phyloP scores from a whole-genome alignment of 1,140 invertebrate species.

The Thaumetopoea pityocampa region DNA sequence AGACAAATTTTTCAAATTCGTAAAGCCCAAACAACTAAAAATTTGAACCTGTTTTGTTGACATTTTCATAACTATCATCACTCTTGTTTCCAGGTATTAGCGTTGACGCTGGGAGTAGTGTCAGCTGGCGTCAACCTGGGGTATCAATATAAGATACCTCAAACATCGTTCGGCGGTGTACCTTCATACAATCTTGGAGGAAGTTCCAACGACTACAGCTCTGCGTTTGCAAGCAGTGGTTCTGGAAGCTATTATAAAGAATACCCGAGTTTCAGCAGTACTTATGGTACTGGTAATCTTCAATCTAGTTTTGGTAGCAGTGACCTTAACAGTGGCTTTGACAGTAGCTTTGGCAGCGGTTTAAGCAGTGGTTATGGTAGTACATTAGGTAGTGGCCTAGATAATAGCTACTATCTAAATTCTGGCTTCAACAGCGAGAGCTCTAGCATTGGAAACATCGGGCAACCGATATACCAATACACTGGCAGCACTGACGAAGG shows the following conservation, averaged over 20 bases:
- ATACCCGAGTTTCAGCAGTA: not conserved
- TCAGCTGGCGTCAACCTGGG: slow-evolving; percentile 45
- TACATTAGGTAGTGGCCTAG: slow-evolving; percentile 8
- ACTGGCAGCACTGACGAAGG: too few species aligned
- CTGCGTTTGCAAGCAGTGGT: slow-evolving; percentile 4
- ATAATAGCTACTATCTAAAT: slow-evolving; percentile 30
- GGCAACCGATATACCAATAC: slow-evolving; percentile 8
- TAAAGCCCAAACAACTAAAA: not conserved
- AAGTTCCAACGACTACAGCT: slow-evolving; percentile 22
- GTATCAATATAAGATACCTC: slow-evolving; percentile 51
- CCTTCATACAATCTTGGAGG: slow-evolving; percentile 37
- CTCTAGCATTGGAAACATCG: slow-evolving; percentile 7
- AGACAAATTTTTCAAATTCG: not conserved
- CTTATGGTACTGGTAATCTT: not conserved
- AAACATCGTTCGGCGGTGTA: slow-evolving; percentile 41
- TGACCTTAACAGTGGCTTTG: not conserved
- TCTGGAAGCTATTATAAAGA: slow-evolving; percentile 1
- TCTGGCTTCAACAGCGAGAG: slow-evolving; percentile 8
- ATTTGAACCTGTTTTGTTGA: not conserved
- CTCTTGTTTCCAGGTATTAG: slow-evolving; percentile 40
- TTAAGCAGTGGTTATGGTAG: slow-evolving; percentile 11
- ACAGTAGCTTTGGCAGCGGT: too few species aligned
- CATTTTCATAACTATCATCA: not conserved
- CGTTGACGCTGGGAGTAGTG: slow-evolving; percentile 32
- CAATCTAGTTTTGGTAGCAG: not conserved